phyloP scores from a whole-genome alignment of 2,888 invertebrate species.

The Chrysolina oricalcia region DNA sequence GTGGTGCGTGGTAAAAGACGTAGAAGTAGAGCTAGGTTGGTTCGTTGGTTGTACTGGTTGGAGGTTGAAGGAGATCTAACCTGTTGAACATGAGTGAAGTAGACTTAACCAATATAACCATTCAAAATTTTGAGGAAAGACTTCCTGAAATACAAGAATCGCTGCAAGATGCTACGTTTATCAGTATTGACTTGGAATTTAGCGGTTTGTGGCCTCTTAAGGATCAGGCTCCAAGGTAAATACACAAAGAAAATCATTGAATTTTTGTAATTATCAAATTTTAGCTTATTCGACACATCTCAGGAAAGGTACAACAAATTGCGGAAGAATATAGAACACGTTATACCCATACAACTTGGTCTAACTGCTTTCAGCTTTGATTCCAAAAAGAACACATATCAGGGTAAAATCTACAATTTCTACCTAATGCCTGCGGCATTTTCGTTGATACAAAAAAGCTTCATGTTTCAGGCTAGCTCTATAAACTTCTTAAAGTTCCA shows the following conservation, averaged over 20 bases:
- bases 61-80: conserved; percentile 23
- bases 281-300: conserved; percentile 77
- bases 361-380: conserved; percentile 78
- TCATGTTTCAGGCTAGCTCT: conserved; percentile 78
- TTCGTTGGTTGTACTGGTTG: no score
- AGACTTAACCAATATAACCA: conserved; percentile 69
- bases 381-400: conserved; percentile 75
- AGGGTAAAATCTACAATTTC: conserved; percentile 79
- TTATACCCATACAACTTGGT: conserved; percentile 81
- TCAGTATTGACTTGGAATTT: conserved; percentile 85
- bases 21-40: no score
- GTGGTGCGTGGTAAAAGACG: no score
- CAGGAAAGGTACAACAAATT: conserved; percentile 75
- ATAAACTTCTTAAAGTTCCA: conserved; percentile 78
- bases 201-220: conserved; percentile 74
- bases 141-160: conserved; percentile 75
- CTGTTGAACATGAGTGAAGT: conserved; percentile 74
- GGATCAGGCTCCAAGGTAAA: conserved; percentile 61
- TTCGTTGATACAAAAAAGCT: conserved; percentile 76
- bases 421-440: conserved; percentile 80
- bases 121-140: conserved; percentile 76
- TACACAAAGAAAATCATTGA: conserved; percentile 11
- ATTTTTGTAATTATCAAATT: conserved; percentile 56
- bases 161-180: conserved; percentile 76
- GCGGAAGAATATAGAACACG: conserved; percentile 71